These are phyloP conservation scores for Drosophila mercatorum DNA, from an alignment of 2,888 invertebrate genomes.

Conservation along the genomic window DNA sequence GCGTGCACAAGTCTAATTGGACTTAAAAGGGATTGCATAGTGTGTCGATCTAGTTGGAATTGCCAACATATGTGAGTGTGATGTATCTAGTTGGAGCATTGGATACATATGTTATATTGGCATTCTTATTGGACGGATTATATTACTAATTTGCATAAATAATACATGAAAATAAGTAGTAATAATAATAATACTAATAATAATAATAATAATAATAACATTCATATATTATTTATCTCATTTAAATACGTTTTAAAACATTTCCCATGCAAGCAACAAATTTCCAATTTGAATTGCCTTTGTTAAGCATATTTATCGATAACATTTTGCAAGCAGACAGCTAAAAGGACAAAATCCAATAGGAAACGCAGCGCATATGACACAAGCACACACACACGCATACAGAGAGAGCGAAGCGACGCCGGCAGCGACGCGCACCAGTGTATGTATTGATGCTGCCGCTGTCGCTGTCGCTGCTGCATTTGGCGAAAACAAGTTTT, in stretches of 20 bases:
- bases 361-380: slow-evolving; percentile 26
- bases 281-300: background rate
- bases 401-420: background rate
- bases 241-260: no score
- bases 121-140: no score
- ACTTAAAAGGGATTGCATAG: no score
- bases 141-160: no score
- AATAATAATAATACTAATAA: no score
- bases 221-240: no score
- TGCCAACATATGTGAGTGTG: background rate
- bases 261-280: background rate
- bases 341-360: slow-evolving; percentile 19
- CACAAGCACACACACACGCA: slow-evolving; percentile 19
- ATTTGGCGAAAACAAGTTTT: slow-evolving; percentile 37
- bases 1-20: slow-evolving; percentile 22
- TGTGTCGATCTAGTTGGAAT: background rate
- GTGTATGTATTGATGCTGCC: slow-evolving; percentile 19
- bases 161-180: no score
- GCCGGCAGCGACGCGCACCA: slow-evolving; percentile 24
- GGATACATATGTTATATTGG: no score
- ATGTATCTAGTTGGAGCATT: no score
- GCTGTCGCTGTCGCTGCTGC: slow-evolving; percentile 8
- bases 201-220: no score
- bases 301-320: background rate
- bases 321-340: background rate